phyloP scores from a whole-genome alignment of 2,888 invertebrate species.

The Polyploca ridens region DNA sequence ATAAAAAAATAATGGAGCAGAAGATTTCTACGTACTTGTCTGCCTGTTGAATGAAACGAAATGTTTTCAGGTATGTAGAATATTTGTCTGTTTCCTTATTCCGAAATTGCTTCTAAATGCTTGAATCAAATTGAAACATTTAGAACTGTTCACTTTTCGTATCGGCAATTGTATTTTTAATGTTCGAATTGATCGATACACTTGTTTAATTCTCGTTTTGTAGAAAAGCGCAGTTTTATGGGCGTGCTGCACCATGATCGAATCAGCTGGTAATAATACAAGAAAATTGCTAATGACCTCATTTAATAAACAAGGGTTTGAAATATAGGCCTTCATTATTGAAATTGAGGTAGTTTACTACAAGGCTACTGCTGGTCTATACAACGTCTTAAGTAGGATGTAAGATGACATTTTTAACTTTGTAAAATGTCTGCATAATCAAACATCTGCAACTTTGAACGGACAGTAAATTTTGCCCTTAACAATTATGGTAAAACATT shows the following conservation, averaged over 20 bases:
- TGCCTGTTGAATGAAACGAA: too few species aligned
- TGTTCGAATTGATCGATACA: too few species aligned
- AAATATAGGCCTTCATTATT: slow-evolving; percentile 50
- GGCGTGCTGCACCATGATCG: slow-evolving; percentile 36
- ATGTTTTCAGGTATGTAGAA: too few species aligned
- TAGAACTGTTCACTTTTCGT: too few species aligned
- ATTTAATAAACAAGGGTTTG: slow-evolving; percentile 67
- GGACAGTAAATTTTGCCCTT: too few species aligned
- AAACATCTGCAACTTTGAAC: background rate
- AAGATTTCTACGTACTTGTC: too few species aligned
- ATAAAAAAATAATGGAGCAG: too few species aligned
- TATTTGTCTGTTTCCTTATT: too few species aligned
- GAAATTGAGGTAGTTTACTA: slow-evolving; percentile 35
- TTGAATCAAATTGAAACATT: too few species aligned
- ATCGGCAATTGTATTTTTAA: too few species aligned
- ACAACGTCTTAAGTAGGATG: slow-evolving; percentile 27
- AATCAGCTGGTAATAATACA: slow-evolving; percentile 56
- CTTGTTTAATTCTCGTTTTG: background rate
- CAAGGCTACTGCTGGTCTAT: slow-evolving; percentile 46
- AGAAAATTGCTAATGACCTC: slow-evolving; percentile 66
- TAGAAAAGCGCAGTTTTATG: slow-evolving; percentile 43
- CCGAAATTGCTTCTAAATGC: too few species aligned
- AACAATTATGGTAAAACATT: too few species aligned
- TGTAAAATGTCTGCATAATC: background rate
- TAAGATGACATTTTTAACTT: background rate